Evolutionary conservation across 2,797 vertebrate species (phyloP), one percentile per base, ranked within the genome.

Genomic region (Scomberomorus guttatus): DNA sequence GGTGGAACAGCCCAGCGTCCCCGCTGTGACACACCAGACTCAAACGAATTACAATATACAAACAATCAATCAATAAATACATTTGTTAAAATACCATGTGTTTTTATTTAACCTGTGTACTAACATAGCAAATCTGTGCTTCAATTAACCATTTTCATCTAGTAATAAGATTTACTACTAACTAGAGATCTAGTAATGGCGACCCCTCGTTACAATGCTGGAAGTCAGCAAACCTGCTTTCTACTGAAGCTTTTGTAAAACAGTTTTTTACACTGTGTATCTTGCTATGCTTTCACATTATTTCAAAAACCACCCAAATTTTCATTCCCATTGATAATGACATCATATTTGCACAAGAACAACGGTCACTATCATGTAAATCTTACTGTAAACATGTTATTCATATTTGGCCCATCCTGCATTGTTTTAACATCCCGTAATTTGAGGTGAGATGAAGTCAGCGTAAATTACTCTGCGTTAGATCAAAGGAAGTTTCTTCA

Each of bases 401-500:
- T 84, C 17, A 62, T 54, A 62, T 76, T 83, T 75, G n/a, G 22
- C 24, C 37, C 1, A 10, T 54, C 25, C 56, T 39, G 17, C 8
- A 46, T 75, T 70, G 59, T 77, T 80, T 55, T 73, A 69, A 74
- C 32, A 64, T 72, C 18, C 44, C 60, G 32, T 39, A 57, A 37
- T 55, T 50, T 71, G 65, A n/a, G 56, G 58, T 71, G 48, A 61
- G 66, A 75, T 63, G 25, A 79, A 78, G 82, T 81, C 57, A 17
- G 56, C n/a, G 18, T 55, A 69, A 52, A 44, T 81, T 80, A 37
- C 29, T 57, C 29, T 67, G 51, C 8, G 1, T 32, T 44, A 69
- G 62, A 90, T 89, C 66, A 90, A 89, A 82, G 68, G 39, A 69
- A 42, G 34, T 64, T 58, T 79, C 15, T 79, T 68, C 54, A 81